Evolutionary conservation across 2,113 vertebrate species (phyloP).

Genomic region (Puffinus mauretanicus): DNA sequence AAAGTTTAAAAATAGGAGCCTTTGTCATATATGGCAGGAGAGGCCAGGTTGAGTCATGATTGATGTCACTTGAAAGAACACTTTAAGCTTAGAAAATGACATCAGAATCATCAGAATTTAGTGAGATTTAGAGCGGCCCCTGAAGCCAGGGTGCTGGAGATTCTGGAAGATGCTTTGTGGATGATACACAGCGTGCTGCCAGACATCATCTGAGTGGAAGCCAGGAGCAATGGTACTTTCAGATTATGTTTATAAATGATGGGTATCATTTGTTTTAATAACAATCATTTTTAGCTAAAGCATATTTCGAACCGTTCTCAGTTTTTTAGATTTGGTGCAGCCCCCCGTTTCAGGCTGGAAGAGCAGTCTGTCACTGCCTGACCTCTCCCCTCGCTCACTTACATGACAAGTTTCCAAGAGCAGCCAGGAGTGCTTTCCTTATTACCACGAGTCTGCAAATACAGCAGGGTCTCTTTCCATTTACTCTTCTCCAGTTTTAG

Average conservation of each 20-base stretch:
- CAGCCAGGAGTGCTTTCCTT: conserved; percentile 3
- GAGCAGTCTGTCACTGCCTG: neutral
- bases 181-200: conserved; percentile 36
- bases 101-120: conserved; percentile 55
- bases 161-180: conserved; percentile 36
- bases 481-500: conserved; percentile 38
- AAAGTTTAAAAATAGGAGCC: conserved; percentile 64
- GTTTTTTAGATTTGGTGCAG: neutral
- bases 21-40: conserved; percentile 46
- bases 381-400: conserved; percentile 23
- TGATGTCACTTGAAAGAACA: conserved; percentile 65
- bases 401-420: conserved; percentile 11
- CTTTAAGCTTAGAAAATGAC: conserved; percentile 55
- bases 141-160: conserved; percentile 24
- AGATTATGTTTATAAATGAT: conserved; percentile 22
- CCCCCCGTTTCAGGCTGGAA: neutral
- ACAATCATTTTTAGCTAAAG: conserved; percentile 1
- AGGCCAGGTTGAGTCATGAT: conserved; percentile 54
- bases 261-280: conserved; percentile 18
- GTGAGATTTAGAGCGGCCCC: neutral
- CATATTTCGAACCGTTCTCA: neutral
- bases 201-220: conserved; percentile 33
- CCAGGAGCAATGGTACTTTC: conserved; percentile 32
- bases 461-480: conserved; percentile 32
- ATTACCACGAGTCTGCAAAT: neutral